Evolutionary conservation across 1,140 invertebrate species (phyloP).

Genomic region (Atta cephalotes): DNA sequence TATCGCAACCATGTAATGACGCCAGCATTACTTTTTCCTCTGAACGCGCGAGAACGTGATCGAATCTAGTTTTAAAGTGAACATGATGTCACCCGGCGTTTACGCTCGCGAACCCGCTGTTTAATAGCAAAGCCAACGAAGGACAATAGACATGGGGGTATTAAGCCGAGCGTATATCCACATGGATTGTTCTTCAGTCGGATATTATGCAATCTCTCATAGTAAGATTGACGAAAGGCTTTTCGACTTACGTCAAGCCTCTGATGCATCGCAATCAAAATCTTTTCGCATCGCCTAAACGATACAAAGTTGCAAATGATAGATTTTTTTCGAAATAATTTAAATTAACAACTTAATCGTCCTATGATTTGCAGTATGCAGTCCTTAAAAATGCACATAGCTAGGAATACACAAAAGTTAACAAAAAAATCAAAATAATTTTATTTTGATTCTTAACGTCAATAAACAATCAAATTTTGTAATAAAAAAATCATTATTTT

Average conservation of each 20-base stretch:
- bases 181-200: conserved; percentile 42
- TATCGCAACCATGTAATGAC: conserved; percentile 33
- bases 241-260: conserved; percentile 37
- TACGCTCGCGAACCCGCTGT: conserved; percentile 48
- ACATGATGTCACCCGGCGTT: conserved; percentile 73
- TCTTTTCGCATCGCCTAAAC: background rate
- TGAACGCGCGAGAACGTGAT: conserved; percentile 5
- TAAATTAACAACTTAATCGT: background rate
- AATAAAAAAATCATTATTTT: too few relatives aligned
- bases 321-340: conserved; percentile 3
- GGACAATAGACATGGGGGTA: conserved; percentile 68
- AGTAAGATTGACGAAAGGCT: conserved; percentile 51
- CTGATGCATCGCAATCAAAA: background rate
- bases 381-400: too few relatives aligned
- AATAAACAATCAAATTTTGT: too few relatives aligned
- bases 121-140: conserved; percentile 70
- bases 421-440: too few relatives aligned
- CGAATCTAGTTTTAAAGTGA: conserved; percentile 62
- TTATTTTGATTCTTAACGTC: too few relatives aligned
- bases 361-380: background rate
- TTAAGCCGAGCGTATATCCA: conserved; percentile 67
- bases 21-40: conserved; percentile 26
- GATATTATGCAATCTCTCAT: conserved; percentile 51
- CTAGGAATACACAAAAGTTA: too few relatives aligned
- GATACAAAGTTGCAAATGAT: background rate